Base-by-base conservation (phyloP, 2,797 vertebrate species). In the Sebastolobus altivelis region DNA sequence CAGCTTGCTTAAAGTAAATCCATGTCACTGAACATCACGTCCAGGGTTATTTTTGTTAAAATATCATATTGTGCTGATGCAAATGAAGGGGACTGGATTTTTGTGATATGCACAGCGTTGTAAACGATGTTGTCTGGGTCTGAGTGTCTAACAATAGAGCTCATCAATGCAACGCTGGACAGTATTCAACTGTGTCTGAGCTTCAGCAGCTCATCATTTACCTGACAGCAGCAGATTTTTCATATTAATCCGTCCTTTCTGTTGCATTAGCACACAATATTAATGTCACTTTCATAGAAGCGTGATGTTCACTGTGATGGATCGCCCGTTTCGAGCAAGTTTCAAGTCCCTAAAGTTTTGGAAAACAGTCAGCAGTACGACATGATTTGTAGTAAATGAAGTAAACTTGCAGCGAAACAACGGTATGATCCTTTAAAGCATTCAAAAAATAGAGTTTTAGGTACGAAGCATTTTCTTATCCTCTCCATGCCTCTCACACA, bases 1-100 rank as follows among this genome's bases (percentile, higher is more conserved):
- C 29, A 25, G 60, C 40, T 63, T 56, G 11, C 20, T 60, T 8
- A 6, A 33, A 29, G 33, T 60, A n/a, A 16, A 31, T 65, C 8
- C 10, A 29, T 20, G 18, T 62, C 56, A 65, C 25, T 65, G 66
- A 75, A 58, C 72, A 69, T 75, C 65, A 14, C 67, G 59, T 37
- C 2, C 9, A 6, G 14, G 25, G 67, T 75, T 59, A 37, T 46
- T 70, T 37, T 22, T 16, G 6, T 22, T 33, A 4, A 20, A 55
- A 14, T 46, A 31, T 55, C n/a, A 37, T 7, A 27, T 46, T 55
- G 60, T 66, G 66, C 0, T 46, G 66, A 79, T 37, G 77, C 31
- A 76, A 72, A 75, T 58, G 13, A 67, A 56, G 11, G 79, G 22
- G 1, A 20, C 37, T 49, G 43, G 22, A 12, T 29, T 58, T 67